Conservation (phyloP, 2,113 vertebrate genomes). For the Lipotes vexillifer region DNA sequence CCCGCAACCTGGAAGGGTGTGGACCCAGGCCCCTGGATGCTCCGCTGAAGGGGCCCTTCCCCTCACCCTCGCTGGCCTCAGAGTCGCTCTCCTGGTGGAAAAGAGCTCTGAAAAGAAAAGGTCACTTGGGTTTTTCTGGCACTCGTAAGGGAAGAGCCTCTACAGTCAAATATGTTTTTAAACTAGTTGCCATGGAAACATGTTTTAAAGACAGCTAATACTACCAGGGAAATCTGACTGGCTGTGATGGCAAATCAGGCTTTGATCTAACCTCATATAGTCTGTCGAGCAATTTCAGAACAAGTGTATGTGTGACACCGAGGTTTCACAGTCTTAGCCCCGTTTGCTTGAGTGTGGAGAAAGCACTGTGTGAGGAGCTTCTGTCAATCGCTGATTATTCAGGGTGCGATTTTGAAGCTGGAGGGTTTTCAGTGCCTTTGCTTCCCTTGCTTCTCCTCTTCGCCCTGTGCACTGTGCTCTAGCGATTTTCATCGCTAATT, state of each 20-base stretch:
- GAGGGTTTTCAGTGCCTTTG: not conserved
- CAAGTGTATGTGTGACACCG: not conserved
- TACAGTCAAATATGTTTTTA: conserved; percentile 30
- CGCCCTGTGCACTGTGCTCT: not conserved
- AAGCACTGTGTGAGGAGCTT: not conserved
- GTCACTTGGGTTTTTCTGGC: not conserved
- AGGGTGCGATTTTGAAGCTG: not conserved
- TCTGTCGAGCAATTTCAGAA: conserved; percentile 7
- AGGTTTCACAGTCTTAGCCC: not conserved
- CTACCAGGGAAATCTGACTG: not conserved
- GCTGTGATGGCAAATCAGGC: not conserved
- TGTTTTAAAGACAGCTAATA: conserved; percentile 48
- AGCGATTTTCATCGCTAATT: not conserved
- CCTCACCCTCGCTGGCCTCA: not conserved
- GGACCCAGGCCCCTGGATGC: accelerated
- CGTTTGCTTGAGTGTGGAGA: not conserved
- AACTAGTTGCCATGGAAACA: conserved; percentile 58
- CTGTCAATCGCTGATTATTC: not conserved
- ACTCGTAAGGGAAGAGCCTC: not conserved
- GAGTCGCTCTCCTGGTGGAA: not conserved
- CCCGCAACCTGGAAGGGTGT: not conserved
- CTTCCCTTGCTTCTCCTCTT: not conserved
- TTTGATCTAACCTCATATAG: conserved; percentile 36
- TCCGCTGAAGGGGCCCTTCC: not conserved
- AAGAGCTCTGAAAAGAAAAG: not conserved